Conservation (phyloP, 2,113 vertebrate genomes). For the Hemichromis elongatus region DNA sequence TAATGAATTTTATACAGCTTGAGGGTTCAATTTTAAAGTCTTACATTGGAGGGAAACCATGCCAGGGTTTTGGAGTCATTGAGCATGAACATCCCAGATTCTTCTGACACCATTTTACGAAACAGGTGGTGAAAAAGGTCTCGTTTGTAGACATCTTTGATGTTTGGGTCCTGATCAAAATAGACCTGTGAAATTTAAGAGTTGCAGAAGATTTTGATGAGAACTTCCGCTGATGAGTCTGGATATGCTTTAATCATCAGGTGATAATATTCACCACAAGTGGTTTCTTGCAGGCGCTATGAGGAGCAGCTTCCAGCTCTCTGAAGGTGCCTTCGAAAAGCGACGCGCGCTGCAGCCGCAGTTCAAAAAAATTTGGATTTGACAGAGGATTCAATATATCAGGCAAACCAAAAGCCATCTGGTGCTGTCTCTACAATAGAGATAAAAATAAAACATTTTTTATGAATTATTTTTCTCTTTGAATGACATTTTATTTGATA, state of each 20-base stretch:
- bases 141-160: not conserved
- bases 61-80: slow-evolving; percentile 52
- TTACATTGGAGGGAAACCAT: slow-evolving; percentile 75
- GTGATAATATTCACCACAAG: not conserved
- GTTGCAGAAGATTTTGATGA: not conserved
- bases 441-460: accelerated
- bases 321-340: not conserved
- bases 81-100: slow-evolving; percentile 63
- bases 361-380: not conserved
- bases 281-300: not conserved
- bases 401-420: not conserved
- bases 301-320: not conserved
- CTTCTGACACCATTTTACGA: slow-evolving; percentile 47
- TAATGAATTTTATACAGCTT: not conserved
- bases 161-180: slow-evolving; percentile 24
- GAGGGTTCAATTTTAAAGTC: not conserved
- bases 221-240: not conserved
- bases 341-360: not conserved
- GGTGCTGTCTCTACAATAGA: not conserved
- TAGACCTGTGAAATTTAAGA: not conserved
- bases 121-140: slow-evolving; percentile 72
- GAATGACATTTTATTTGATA: not conserved
- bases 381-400: not conserved
- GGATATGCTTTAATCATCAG: not conserved
- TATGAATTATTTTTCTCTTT: not conserved